A percentile compares a stretch with the other conserved stretches of the same genome.
Conservation (phyloP, 2,888 invertebrate genomes). For the Rotaria socialis region DNA sequence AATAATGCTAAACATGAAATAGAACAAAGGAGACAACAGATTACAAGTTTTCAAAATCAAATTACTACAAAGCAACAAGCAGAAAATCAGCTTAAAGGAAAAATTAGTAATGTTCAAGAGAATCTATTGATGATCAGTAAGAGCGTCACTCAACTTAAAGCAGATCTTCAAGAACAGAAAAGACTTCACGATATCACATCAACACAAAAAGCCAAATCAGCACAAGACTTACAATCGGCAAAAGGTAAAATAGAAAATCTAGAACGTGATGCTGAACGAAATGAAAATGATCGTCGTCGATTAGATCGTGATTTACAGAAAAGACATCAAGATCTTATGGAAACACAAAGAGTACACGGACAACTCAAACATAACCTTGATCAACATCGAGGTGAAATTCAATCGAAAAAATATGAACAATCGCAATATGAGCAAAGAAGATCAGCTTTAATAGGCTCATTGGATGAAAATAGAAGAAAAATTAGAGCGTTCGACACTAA, state of each 20-base stretch:
- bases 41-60: neutral
- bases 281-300: neutral
- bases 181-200: neutral
- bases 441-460: neutral
- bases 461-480: neutral
- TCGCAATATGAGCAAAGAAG: neutral
- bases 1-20: neutral
- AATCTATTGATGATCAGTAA: neutral
- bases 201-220: neutral
- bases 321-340: neutral
- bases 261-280: neutral
- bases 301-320: neutral
- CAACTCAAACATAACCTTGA: neutral
- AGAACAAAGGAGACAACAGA: neutral
- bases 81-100: neutral
- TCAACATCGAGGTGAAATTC: neutral
- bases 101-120: neutral
- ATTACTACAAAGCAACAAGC: neutral
- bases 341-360: neutral
- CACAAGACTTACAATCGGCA: neutral
- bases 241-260: neutral
- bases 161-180: neutral
- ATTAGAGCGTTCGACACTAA: neutral
- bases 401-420: neutral
- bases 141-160: neutral